A percentile compares a stretch with the other conserved stretches of the same genome.
Conservation (phyloP, 2,888 invertebrate genomes). For the Coelopa pilipes region DNA sequence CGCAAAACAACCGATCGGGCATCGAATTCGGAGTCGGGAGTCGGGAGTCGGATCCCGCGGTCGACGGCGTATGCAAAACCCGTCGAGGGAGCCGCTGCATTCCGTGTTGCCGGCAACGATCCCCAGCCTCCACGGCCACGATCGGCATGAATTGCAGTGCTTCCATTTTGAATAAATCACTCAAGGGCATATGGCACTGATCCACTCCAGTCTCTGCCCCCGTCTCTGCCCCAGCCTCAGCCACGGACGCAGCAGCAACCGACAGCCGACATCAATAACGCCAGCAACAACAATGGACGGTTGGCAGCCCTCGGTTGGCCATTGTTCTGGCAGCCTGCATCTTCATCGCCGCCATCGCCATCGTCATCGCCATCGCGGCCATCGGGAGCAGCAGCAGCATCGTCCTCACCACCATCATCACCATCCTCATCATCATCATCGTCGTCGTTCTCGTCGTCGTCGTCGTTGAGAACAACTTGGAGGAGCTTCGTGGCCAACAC, state of each 20-base stretch:
- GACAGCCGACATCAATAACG: no score
- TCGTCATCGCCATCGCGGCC: neutral
- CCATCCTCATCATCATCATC: neutral
- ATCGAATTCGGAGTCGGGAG: neutral
- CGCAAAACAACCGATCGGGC: neutral
- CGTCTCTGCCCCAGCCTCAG: constrained; percentile 24
- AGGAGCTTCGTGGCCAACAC: constrained; percentile 4
- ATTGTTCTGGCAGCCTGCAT: constrained; percentile 16
- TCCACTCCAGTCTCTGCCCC: neutral
- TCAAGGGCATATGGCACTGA: constrained; percentile 51
- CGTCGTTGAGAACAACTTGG: neutral
- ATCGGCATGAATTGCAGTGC: constrained; percentile 46
- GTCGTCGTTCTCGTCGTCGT: neutral
- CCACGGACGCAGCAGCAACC: constrained; percentile 42
- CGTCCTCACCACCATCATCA: constrained; percentile 9
- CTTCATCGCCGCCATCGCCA: constrained; percentile 9
- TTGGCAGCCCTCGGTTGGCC: neutral
- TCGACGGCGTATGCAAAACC: neutral
- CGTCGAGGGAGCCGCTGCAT: neutral
- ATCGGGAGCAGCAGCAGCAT: neutral
- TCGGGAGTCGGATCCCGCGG: no score
- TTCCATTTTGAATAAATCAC: constrained; percentile 54
- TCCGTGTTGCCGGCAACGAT: constrained; percentile 4
- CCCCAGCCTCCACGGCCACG: constrained; percentile 48
- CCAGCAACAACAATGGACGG: no score